Percentiles rank a stretch among this genome's conserved stretches.
Conservation (phyloP, 1,140 invertebrate species). For the Mercenaria mercenaria region DNA sequence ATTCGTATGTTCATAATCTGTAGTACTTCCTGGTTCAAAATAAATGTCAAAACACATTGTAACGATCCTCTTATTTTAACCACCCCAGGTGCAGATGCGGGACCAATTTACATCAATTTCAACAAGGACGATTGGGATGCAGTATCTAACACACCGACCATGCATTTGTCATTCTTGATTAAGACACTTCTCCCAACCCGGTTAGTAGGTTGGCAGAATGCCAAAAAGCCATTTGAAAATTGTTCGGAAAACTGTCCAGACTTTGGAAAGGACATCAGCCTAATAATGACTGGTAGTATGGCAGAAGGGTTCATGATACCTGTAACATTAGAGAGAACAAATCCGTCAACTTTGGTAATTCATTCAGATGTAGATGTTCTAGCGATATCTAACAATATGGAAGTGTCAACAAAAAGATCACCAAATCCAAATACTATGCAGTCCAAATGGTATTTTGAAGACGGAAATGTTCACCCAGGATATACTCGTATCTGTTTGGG, state of each 20-base stretch:
- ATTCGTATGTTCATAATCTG: too few species aligned
- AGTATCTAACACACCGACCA: constrained; percentile 20
- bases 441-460: constrained; percentile 21
- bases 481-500: constrained; percentile 25
- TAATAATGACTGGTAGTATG: constrained; percentile 5
- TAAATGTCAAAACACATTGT: too few species aligned
- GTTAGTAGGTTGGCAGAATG: constrained; percentile 21
- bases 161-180: constrained; percentile 61
- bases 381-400: not conserved
- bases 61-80: too few species aligned
- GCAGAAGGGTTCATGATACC: constrained; percentile 34
- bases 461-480: constrained; percentile 4
- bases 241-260: not conserved
- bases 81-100: too few species aligned
- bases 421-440: not conserved
- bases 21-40: too few species aligned
- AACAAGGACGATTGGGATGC: constrained; percentile 41
- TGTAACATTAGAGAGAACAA: not conserved
- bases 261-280: not conserved
- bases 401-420: not conserved
- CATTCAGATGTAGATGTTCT: constrained; percentile 7
- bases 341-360: not conserved
- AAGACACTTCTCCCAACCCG: constrained; percentile 52
- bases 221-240: not conserved
- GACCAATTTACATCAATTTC: not conserved